These are phyloP conservation scores for Callospermophilus lateralis DNA, from an alignment of 2,113 vertebrate genomes.

Conservation along the genomic window DNA sequence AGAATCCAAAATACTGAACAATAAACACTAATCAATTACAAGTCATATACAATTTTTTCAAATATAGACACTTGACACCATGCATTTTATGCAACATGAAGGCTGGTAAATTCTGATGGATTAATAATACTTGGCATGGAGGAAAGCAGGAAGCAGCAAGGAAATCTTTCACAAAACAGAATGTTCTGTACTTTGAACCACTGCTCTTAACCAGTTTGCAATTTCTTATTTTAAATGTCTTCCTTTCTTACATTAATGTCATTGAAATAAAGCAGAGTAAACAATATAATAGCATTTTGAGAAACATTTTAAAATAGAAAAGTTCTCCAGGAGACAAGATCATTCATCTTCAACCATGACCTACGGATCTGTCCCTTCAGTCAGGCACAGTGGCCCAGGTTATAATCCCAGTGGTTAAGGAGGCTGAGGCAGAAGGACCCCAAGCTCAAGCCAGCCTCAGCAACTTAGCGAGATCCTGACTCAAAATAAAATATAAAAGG, in stretches of 20 bases:
- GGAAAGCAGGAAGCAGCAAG: not conserved
- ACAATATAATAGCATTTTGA: not conserved
- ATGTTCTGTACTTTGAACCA: conserved; percentile 45
- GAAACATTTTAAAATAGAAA: not conserved
- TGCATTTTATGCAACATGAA: not conserved
- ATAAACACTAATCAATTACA: not conserved
- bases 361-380: not conserved
- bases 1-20: not conserved
- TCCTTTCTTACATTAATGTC: conserved; percentile 38
- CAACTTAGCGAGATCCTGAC: too few relatives aligned
- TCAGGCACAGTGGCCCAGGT: too few relatives aligned
- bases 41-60: not conserved
- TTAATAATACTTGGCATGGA: not conserved
- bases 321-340: conserved; percentile 17
- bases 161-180: conserved; percentile 18
- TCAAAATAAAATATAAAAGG: too few relatives aligned
- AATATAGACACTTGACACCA: not conserved
- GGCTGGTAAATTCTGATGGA: not conserved
- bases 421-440: too few relatives aligned
- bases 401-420: too few relatives aligned
- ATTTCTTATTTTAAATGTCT: conserved; percentile 14
- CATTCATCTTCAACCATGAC: not conserved
- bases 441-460: too few relatives aligned
- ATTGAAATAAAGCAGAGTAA: conserved; percentile 3
- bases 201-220: conserved; percentile 16